Evolutionary conservation across 2,888 invertebrate genomes (phyloP), one percentile per base, ranked within the genome.

Genomic region (Ectemnius lituratus): DNA sequence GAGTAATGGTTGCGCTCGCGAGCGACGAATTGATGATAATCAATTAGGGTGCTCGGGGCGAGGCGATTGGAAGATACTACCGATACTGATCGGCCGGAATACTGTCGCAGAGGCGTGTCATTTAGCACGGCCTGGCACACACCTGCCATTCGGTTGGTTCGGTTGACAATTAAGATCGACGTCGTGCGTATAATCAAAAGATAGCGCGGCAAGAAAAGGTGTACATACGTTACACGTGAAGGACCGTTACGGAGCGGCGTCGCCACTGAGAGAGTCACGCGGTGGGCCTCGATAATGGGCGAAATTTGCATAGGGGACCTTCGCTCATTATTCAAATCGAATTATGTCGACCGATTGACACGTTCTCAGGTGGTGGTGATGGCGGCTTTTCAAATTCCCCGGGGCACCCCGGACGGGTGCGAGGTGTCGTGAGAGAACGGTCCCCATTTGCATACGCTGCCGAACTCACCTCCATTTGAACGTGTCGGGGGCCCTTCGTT

Each of bases 291-390:
- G 73, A 83, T 85, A 84, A 87, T 85, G 68, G 85, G 75, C 73
- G 78, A 85, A 88, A 89, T 89, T 89, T 89, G 88, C 89, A 89
- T 89, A 89, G 88, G 88, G 88, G 86, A 85, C 83, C 76, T 79
- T 79, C 80, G 83, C 82, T 86, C 85, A 85, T 86, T 85, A 86
- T 87, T 86, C 88, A 84, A 87, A 88, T 88, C 86, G 87, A 88
- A 88, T 88, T 86, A 87, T 78, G 83, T 86, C 86, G 88, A 79
- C 86, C 88, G 87, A 88, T 86, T 86, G 86, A 85, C 86, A 83
- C 85, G 85, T 86, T 80, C 86, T 84, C 87, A 82, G 85, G 85
- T 84, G 84, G 83, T 80, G 81, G 85, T 83, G 85, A 84, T 84
- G 84, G 83, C 79, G 81, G 85, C 84, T 86, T 85, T 86, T 86